phyloP scores from a whole-genome alignment of 53 echinoderm and acorn worm genomes.

The Arbacia lixula region DNA sequence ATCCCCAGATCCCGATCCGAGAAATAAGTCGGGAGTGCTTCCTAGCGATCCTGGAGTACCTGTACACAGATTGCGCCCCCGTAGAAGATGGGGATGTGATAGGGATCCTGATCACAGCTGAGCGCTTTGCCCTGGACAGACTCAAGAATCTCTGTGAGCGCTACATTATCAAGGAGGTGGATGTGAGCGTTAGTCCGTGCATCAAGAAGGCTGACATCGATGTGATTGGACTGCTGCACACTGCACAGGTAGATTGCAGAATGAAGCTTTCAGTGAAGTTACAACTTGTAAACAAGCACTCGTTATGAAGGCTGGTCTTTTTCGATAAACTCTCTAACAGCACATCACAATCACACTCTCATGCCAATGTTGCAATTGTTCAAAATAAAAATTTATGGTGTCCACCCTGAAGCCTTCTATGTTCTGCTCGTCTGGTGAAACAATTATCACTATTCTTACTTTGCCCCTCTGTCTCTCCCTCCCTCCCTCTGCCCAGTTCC shows the following conservation, averaged over 20 bases:
- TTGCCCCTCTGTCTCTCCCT: too few relatives aligned
- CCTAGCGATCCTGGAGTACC: slow-evolving; percentile 76
- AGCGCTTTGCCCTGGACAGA: slow-evolving; percentile 69
- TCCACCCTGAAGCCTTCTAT: too few relatives aligned
- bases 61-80: slow-evolving; percentile 86
- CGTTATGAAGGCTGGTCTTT: too few relatives aligned
- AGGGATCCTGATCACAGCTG: slow-evolving; percentile 61
- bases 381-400: too few relatives aligned
- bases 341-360: too few relatives aligned
- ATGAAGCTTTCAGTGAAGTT: too few relatives aligned
- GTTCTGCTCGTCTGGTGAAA: too few relatives aligned
- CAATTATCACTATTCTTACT: background rate
- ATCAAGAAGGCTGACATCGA: slow-evolving; percentile 85
- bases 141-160: slow-evolving; percentile 84
- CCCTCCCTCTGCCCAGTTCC: slow-evolving; percentile 56
- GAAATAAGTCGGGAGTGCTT: slow-evolving; percentile 72
- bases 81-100: slow-evolving; percentile 77
- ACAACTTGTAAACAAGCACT: too few relatives aligned
- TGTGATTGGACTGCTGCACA: slow-evolving; percentile 69
- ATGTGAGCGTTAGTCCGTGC: slow-evolving; percentile 51
- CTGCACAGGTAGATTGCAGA: slow-evolving; percentile 62
- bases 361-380: too few relatives aligned
- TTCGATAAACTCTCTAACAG: too few relatives aligned
- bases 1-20: slow-evolving; percentile 61
- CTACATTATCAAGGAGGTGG: slow-evolving; percentile 86